A percentile compares a stretch with the other conserved stretches of the same genome.
Conservation (phyloP, 1,140 invertebrate species). For the Drosophila trapezifrons region DNA sequence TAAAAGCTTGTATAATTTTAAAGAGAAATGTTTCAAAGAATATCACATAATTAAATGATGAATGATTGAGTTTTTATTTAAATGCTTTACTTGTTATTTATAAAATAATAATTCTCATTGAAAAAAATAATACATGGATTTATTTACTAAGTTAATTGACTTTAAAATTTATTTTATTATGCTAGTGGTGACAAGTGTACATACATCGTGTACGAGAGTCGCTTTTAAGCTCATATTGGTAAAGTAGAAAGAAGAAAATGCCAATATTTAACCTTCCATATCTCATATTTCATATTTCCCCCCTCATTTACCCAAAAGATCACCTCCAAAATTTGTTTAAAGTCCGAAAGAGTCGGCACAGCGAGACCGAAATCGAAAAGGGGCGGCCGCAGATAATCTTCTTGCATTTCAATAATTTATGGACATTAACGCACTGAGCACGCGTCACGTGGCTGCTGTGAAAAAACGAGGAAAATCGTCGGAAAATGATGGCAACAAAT, state of each 20-base stretch:
- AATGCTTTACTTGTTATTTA: too few species aligned
- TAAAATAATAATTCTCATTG: too few species aligned
- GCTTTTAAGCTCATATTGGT: not conserved
- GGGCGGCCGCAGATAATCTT: slow-evolving; percentile 25
- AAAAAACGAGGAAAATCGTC: slow-evolving; percentile 11
- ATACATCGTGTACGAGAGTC: too few species aligned
- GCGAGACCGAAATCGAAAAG: slow-evolving; percentile 15
- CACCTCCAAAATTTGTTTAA: not conserved
- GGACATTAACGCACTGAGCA: slow-evolving; percentile 53
- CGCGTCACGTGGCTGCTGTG: slow-evolving; percentile 52
- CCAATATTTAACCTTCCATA: too few species aligned
- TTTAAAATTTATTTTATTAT: too few species aligned
- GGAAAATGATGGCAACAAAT: slow-evolving; percentile 66
- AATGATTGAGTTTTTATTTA: too few species aligned
- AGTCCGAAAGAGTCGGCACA: not conserved
- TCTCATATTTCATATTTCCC: not conserved
- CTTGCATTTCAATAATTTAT: slow-evolving; percentile 65
- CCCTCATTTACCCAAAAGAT: too few species aligned
- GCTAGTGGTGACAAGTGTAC: too few species aligned
- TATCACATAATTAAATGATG: too few species aligned
- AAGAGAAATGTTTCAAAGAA: not conserved
- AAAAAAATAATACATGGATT: too few species aligned
- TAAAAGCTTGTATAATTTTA: too few species aligned
- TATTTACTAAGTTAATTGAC: not conserved
- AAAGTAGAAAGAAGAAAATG: not conserved